Percentiles rank a stretch among this genome's conserved stretches.
phyloP scores from a whole-genome alignment of 2,888 invertebrate genomes.

The Eupithecia tripunctaria region DNA sequence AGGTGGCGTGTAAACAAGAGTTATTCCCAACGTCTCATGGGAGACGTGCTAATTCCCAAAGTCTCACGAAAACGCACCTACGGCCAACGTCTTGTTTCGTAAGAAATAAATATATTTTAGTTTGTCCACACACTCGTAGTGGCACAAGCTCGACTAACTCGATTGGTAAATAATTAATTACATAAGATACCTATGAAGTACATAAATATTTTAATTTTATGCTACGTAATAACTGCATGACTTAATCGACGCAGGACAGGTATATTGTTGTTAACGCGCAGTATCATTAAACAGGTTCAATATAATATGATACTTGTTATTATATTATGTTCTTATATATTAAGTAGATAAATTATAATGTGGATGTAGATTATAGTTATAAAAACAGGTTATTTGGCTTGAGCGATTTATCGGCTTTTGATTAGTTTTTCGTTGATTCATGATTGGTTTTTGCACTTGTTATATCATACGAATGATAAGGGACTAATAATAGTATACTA shows the following conservation, averaged over 20 bases:
- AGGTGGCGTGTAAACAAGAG: no score
- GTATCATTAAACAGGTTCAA: background rate
- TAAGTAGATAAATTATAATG: background rate
- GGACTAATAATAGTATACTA: no score
- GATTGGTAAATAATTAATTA: no score
- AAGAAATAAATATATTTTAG: background rate
- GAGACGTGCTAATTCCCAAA: no score
- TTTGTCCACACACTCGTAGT: background rate
- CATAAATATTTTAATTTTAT: background rate
- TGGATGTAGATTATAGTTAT: background rate
- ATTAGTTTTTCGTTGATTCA: background rate
- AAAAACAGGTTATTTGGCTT: background rate
- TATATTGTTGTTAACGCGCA: slow-evolving; percentile 1
- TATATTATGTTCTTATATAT: background rate
- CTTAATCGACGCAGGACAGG: background rate
- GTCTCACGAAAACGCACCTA: no score
- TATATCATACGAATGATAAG: background rate
- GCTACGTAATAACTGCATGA: background rate
- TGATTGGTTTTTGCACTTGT: background rate
- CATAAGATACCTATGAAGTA: background rate
- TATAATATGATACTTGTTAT: background rate
- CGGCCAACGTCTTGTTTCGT: no score
- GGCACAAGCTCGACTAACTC: background rate
- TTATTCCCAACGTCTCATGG: no score
- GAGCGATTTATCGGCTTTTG: background rate